Evolutionary conservation across 2,113 vertebrate genomes (phyloP).

Genomic region (Uria aalge): DNA sequence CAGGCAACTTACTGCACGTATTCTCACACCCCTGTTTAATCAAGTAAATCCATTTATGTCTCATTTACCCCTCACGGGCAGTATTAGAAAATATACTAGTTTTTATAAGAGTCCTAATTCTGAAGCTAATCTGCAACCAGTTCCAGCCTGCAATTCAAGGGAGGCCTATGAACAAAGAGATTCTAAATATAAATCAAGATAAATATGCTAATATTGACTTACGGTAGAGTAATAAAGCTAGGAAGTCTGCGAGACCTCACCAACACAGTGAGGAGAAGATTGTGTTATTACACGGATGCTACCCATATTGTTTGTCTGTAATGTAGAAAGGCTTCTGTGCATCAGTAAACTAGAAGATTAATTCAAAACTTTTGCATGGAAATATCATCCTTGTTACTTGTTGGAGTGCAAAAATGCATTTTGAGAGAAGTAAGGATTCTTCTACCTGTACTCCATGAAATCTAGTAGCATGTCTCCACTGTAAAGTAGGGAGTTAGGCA

Average conservation of each 20-base stretch:
- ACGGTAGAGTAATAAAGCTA: background rate
- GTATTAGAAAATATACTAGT: background rate
- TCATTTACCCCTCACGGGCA: background rate
- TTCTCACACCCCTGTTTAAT: background rate
- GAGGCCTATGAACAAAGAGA: background rate
- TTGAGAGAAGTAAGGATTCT: background rate
- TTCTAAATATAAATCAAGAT: background rate
- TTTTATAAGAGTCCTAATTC: background rate
- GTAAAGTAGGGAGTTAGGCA: background rate
- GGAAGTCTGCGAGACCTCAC: background rate
- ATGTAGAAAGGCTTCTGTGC: background rate
- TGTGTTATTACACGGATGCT: background rate
- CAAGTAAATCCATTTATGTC: background rate
- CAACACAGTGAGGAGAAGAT: background rate
- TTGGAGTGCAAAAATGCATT: background rate
- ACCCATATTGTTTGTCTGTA: background rate
- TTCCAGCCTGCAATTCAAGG: background rate
- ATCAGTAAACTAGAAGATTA: background rate
- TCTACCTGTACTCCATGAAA: background rate
- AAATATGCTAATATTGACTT: background rate
- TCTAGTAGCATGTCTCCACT: background rate
- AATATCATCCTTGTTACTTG: background rate
- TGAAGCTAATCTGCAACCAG: background rate
- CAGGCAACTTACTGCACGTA: background rate
- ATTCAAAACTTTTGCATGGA: background rate